Evolutionary conservation across 2,888 invertebrate species (phyloP).

Genomic region (Onchidella celtica): DNA sequence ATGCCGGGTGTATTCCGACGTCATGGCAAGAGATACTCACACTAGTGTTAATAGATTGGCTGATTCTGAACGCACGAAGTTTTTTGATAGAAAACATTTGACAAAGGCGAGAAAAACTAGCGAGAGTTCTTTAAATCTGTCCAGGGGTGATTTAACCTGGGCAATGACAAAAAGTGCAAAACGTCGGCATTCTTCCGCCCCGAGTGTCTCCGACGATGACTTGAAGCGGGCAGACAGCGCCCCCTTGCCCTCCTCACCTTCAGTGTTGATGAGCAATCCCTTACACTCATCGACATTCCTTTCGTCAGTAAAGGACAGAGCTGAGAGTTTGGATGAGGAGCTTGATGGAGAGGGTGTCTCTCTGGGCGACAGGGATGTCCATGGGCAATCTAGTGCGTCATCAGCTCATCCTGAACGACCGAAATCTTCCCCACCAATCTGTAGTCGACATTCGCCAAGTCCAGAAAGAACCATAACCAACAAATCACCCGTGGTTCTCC

Average conservation of each 20-base stretch:
- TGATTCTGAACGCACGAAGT: no score
- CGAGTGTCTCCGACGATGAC: background rate
- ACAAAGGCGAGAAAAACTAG: background rate
- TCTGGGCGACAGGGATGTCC: no score
- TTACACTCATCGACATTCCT: no score
- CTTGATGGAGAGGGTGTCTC: no score
- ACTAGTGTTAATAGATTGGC: no score
- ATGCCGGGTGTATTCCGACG: no score
- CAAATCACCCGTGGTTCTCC: conserved; percentile 32
- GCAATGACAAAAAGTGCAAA: background rate
- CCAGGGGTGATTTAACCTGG: background rate
- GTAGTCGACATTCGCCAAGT: background rate
- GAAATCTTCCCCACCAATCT: conserved; percentile 24
- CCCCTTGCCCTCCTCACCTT: background rate
- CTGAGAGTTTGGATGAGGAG: no score
- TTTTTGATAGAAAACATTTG: background rate
- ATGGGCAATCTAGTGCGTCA: no score
- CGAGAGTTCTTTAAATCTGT: background rate
- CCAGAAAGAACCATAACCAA: background rate
- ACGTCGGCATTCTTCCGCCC: background rate
- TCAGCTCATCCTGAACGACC: background rate
- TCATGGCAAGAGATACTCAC: no score
- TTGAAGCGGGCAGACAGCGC: background rate
- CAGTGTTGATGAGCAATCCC: no score
- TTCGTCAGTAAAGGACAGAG: no score